phyloP scores from a whole-genome alignment of 1,140 invertebrate genomes.

The Bombus waltoni region DNA sequence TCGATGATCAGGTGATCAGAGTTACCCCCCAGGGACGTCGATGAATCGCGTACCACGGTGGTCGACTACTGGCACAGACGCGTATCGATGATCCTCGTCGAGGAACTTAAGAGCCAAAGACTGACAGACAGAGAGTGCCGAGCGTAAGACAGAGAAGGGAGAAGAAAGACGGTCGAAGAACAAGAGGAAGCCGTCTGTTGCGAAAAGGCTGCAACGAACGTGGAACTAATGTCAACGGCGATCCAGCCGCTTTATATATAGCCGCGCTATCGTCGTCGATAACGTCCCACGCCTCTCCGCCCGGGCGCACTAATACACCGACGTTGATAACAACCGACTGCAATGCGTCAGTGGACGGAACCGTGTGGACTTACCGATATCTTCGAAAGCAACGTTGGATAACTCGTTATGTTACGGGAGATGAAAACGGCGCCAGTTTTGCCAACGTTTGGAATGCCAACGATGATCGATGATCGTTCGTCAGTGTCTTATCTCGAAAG shows the following conservation, averaged over 20 bases:
- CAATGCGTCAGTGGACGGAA: slow-evolving; percentile 23
- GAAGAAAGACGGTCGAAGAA: slow-evolving; percentile 1
- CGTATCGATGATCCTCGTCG: background rate
- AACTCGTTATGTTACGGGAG: background rate
- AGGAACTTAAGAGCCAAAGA: background rate
- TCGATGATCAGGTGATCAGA: background rate
- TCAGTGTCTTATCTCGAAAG: background rate
- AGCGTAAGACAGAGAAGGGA: background rate
- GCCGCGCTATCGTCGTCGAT: slow-evolving; percentile 50
- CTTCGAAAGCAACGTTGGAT: background rate
- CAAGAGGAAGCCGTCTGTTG: background rate
- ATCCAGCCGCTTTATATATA: slow-evolving; percentile 64
- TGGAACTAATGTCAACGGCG: slow-evolving; percentile 58
- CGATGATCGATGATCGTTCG: background rate
- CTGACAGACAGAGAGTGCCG: background rate
- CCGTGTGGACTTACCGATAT: background rate
- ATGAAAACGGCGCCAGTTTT: background rate
- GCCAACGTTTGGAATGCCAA: background rate
- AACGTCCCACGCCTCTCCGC: slow-evolving; percentile 1
- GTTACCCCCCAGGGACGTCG: background rate
- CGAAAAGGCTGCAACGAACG: slow-evolving; percentile 29
- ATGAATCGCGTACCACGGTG: slow-evolving; percentile 28
- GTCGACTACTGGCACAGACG: background rate
- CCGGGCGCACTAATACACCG: slow-evolving; percentile 21
- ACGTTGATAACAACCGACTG: slow-evolving; percentile 49